A percentile compares a stretch with the other conserved stretches of the same genome.
Evolutionary conservation across 2,113 vertebrate genomes (phyloP).

Genomic region (Xenopus tropicalis): UCB_Xtro_10.0 CM004444.2:114459501-114460000

Average conservation of each 20-base stretch:
- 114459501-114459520: no score
- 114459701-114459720: neutral
- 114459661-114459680: neutral
- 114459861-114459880: neutral
- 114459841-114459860: neutral
- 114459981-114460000: neutral
- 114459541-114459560: no score
- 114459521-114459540: no score
- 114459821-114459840: neutral
- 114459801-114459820: neutral
- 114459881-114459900: neutral
- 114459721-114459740: neutral
- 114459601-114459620: neutral
- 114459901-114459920: neutral
- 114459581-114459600: neutral
- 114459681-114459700: neutral
- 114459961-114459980: neutral
- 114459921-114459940: neutral
- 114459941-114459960: neutral
- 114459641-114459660: neutral
- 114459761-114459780: neutral
- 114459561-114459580: no score
- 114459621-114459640: neutral
- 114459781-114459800: neutral
- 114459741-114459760: neutral